phyloP scores from a whole-genome alignment of 2,888 invertebrate species.

The Agrotis segetum region DNA sequence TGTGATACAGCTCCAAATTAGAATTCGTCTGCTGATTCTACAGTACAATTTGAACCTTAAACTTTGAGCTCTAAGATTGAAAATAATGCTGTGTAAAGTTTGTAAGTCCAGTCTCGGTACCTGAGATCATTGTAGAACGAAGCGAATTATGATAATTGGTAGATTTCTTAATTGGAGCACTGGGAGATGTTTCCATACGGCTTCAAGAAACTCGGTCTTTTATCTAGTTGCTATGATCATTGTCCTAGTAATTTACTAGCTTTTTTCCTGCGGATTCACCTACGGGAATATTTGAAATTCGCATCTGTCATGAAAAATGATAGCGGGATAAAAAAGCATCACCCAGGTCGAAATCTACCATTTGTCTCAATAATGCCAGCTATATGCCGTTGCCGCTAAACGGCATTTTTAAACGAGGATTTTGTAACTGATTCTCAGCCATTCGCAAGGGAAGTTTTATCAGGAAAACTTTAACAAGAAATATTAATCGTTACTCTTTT shows the following conservation, averaged over 20 bases:
- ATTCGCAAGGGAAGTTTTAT: no score
- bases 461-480: no score
- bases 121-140: constrained; percentile 41
- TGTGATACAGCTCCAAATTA: constrained; percentile 58
- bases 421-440: no score
- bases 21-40: constrained; percentile 20
- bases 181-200: constrained; percentile 9
- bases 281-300: no score
- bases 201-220: background rate
- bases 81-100: background rate
- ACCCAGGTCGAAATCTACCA: no score
- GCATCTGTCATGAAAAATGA: no score
- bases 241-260: background rate
- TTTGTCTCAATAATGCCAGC: no score
- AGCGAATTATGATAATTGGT: constrained; percentile 44
- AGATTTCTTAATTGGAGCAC: constrained; percentile 39
- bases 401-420: no score
- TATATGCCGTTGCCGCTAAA: no score
- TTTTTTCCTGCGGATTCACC: background rate
- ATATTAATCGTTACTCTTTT: no score
- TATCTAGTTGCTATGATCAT: background rate
- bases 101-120: constrained; percentile 42
- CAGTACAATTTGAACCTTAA: constrained; percentile 22
- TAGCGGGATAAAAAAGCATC: no score
- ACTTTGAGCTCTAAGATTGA: background rate